Conservation (phyloP, 2,888 invertebrate genomes). For the Philopedon plagiatum region DNA sequence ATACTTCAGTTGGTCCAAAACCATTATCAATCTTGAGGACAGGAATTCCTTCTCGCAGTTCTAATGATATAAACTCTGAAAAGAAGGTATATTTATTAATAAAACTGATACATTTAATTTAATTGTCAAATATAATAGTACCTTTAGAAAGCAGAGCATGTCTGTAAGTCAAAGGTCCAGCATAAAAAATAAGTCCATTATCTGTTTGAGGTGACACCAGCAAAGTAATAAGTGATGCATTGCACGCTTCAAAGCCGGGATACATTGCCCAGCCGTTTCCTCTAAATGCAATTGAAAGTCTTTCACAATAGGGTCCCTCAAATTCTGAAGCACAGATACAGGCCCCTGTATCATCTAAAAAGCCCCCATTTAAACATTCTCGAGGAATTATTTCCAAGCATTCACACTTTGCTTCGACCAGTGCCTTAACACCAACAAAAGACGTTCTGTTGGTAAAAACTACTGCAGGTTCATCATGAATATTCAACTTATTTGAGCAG, state of each 20-base stretch:
- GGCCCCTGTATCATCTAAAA: slow-evolving; percentile 71
- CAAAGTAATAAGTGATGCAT: slow-evolving; percentile 84
- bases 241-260: slow-evolving; percentile 88
- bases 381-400: slow-evolving; percentile 63
- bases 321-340: slow-evolving; percentile 86
- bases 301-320: slow-evolving; percentile 92
- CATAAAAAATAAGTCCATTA: slow-evolving; percentile 90
- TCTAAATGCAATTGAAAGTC: slow-evolving; percentile 87
- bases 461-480: slow-evolving; percentile 79
- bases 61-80: slow-evolving; percentile 91
- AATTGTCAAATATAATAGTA: slow-evolving; percentile 61
- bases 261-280: slow-evolving; percentile 96
- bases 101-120: too few relatives aligned
- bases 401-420: slow-evolving; percentile 85
- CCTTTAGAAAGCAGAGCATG: slow-evolving; percentile 79
- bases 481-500: slow-evolving; percentile 83
- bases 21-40: slow-evolving; percentile 91
- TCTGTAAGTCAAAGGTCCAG: slow-evolving; percentile 79
- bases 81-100: slow-evolving; percentile 52
- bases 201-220: slow-evolving; percentile 84
- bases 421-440: slow-evolving; percentile 92
- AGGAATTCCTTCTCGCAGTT: slow-evolving; percentile 87
- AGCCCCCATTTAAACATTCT: slow-evolving; percentile 69
- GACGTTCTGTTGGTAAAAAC: slow-evolving; percentile 95
- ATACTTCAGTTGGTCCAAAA: slow-evolving; percentile 79